Evolutionary conservation across 2,113 vertebrate species (phyloP).

Genomic region (Odocoileus hemionus): DNA sequence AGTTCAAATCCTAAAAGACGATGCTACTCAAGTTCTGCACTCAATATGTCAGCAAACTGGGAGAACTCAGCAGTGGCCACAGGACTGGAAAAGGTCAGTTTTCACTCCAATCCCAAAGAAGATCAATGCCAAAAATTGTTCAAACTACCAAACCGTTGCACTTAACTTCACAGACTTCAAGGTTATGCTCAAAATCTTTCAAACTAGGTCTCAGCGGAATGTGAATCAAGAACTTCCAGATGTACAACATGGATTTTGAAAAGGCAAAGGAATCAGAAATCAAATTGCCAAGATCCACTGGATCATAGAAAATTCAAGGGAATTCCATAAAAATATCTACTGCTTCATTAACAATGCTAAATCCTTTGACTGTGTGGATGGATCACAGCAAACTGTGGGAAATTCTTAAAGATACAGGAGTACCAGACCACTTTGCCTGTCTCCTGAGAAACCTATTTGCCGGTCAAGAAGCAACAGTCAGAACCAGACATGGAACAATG

Average conservation of each 20-base stretch:
- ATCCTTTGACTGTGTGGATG: neutral
- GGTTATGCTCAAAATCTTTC: neutral
- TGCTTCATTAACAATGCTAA: neutral
- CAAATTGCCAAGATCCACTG: neutral
- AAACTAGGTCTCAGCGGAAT: neutral
- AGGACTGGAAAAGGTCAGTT: neutral
- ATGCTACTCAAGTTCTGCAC: neutral
- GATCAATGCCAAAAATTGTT: neutral
- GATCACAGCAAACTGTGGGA: neutral
- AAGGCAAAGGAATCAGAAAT: neutral
- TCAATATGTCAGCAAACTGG: neutral
- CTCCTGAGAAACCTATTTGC: neutral
- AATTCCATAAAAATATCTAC: neutral
- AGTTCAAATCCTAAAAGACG: neutral
- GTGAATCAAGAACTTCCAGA: neutral
- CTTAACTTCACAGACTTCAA: neutral
- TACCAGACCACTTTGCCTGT: neutral
- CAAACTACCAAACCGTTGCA: neutral
- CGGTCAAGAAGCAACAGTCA: neutral
- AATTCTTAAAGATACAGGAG: neutral
- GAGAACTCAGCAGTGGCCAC: neutral
- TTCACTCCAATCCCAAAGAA: neutral
- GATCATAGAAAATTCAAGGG: neutral
- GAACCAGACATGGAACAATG: neutral
- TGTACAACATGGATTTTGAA: neutral